Percentiles rank a stretch among this genome's conserved stretches.
phyloP scores from a whole-genome alignment of 2,113 vertebrate species.

The Syrmaticus mikado region DNA sequence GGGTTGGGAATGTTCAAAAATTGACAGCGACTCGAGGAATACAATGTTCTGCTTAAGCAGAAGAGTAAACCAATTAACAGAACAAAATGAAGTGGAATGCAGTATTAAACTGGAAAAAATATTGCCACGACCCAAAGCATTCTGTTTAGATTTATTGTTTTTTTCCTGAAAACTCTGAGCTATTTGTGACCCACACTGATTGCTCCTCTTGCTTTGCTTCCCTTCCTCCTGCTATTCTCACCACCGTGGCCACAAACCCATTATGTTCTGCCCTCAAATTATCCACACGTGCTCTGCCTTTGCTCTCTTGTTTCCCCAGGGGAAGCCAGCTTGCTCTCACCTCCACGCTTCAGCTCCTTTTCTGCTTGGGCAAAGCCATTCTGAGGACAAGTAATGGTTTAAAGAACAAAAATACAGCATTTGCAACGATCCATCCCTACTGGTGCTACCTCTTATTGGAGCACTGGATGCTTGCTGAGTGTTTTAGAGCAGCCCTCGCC shows the following conservation, averaged over 20 bases:
- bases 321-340: neutral
- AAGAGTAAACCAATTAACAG: neutral
- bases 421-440: neutral
- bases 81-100: conserved; percentile 18
- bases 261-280: conserved; percentile 2
- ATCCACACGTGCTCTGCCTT: neutral
- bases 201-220: neutral
- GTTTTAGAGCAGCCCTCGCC: neutral
- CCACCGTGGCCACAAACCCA: neutral
- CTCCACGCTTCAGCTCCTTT: neutral
- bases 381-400: neutral
- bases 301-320: neutral
- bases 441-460: neutral
- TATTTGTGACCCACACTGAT: conserved; percentile 24
- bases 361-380: neutral
- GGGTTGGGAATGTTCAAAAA: neutral
- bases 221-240: neutral
- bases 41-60: conserved; percentile 22
- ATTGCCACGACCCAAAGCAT: neutral
- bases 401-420: neutral
- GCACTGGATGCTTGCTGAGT: neutral
- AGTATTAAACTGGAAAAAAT: conserved; percentile 18
- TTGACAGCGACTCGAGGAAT: neutral
- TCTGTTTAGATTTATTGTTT: neutral
- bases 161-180: conserved; percentile 10